Evolutionary conservation across 2,113 vertebrate species (phyloP), one percentile per base, ranked within the genome.

Genomic region (Xenopus tropicalis): DNA sequence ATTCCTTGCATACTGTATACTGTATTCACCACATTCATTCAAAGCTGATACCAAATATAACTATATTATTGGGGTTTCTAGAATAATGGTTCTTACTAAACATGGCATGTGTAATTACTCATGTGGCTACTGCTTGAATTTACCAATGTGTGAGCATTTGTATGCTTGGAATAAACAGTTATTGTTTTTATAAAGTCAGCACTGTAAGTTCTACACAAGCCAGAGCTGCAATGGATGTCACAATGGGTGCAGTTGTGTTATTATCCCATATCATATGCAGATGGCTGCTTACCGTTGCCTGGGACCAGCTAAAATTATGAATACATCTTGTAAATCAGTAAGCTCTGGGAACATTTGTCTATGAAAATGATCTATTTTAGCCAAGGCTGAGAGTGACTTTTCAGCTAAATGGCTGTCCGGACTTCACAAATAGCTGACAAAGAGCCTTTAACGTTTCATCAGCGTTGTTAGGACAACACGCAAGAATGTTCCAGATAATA

Each of bases 401-500:
- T 89, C 88, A 86, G 87, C 87, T 86, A 87, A 87, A 78, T 56
- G 87, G 83, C 85, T 87, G 85, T 77, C 86, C 77, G 86, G 89
- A 87, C 88, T 92, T 94, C 93, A 94, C 93, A 94, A 94, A 95
- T 94, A 90, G 90, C 90, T 89, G 89, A 97, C 95, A 97, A 96
- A 92, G 91, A 93, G 91, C 91, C 86, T 93, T 96, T 95, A 96
- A 93, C 94, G 88, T 97, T 94, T 97, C 94, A 94, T 93, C 93
- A 93, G 89, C 92, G 94, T 98, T 92, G 95, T 98, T 97, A 93
- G 91, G 94, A 93, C 94, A 80, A 98, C 95, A 89, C 83, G 87
- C 83, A 93, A 92, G 95, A 97, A 97, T 97, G 92, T 91, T 89
- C 95, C 88, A 92, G 92, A 97, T 96, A 96, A 94, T 93, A 96